phyloP scores from a whole-genome alignment of 2,797 vertebrate species.

The Halcyon chelicuti region DNA sequence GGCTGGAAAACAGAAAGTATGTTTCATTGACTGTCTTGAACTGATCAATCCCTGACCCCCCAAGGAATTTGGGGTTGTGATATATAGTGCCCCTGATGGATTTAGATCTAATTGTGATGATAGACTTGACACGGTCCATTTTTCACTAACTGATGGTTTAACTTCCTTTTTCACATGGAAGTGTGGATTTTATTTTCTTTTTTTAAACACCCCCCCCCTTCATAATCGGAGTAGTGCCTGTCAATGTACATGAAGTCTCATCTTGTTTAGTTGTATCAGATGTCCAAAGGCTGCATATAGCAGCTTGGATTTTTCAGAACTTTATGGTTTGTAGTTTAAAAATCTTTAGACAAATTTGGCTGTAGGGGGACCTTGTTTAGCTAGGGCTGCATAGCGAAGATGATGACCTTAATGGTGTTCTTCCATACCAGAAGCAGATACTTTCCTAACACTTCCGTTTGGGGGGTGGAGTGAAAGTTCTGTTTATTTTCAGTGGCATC shows the following conservation, averaged over 20 bases:
- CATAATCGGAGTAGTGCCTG: not conserved
- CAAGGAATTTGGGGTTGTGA: not conserved
- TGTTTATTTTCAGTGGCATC: not conserved
- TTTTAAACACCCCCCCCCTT: not conserved
- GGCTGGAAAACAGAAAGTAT: not conserved
- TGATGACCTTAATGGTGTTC: not conserved
- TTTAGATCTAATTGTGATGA: not conserved
- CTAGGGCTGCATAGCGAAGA: not conserved
- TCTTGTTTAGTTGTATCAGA: not conserved
- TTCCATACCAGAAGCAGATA: not conserved
- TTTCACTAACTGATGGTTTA: not conserved
- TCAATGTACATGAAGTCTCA: not conserved
- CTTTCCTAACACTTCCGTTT: not conserved
- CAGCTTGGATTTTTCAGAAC: not conserved
- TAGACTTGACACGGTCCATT: not conserved
- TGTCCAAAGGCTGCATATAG: not conserved
- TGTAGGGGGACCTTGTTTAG: not conserved
- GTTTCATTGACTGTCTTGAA: not conserved
- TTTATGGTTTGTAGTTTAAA: not conserved
- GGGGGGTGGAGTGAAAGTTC: not conserved
- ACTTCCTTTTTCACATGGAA: not conserved
- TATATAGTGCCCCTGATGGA: not conserved
- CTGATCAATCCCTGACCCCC: not conserved
- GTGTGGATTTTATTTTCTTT: not conserved
- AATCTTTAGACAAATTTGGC: not conserved